phyloP scores from a whole-genome alignment of 2,888 invertebrate species.

The Lithophane leautieri region DNA sequence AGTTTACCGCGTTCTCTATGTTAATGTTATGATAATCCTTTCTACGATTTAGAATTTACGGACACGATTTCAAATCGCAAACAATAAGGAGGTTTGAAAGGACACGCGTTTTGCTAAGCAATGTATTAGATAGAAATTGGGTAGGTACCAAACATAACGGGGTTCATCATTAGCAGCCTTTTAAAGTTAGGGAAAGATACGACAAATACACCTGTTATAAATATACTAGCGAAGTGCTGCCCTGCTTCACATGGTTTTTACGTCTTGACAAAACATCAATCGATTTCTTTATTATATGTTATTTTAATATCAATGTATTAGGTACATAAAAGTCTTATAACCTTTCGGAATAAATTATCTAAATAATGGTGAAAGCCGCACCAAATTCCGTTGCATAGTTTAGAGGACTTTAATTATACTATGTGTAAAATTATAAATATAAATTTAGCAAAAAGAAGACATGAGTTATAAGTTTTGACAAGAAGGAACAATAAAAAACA shows the following conservation, averaged over 20 bases:
- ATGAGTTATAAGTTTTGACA: neutral
- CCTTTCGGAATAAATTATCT: neutral
- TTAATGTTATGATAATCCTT: neutral
- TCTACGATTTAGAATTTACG: neutral
- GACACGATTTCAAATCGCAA: neutral
- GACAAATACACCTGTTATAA: neutral
- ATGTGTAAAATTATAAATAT: too few species aligned
- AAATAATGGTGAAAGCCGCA: neutral
- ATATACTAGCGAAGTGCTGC: neutral
- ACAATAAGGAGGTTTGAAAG: neutral
- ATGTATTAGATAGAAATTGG: neutral
- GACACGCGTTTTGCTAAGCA: too few species aligned
- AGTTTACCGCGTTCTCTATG: too few species aligned
- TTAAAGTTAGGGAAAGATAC: neutral
- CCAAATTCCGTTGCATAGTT: neutral
- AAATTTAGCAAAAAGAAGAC: neutral
- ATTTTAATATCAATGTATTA: too few species aligned
- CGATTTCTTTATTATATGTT: neutral
- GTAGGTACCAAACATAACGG: neutral
- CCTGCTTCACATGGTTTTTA: neutral
- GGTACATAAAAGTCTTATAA: too few species aligned
- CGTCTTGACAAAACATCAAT: neutral
- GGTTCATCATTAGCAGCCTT: constrained; percentile 87
- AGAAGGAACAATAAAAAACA: neutral
- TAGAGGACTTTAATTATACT: neutral